A percentile compares a stretch with the other conserved stretches of the same genome.
Evolutionary conservation across 2,888 invertebrate genomes (phyloP).

Genomic region (Stenolophus ochropezus): DNA sequence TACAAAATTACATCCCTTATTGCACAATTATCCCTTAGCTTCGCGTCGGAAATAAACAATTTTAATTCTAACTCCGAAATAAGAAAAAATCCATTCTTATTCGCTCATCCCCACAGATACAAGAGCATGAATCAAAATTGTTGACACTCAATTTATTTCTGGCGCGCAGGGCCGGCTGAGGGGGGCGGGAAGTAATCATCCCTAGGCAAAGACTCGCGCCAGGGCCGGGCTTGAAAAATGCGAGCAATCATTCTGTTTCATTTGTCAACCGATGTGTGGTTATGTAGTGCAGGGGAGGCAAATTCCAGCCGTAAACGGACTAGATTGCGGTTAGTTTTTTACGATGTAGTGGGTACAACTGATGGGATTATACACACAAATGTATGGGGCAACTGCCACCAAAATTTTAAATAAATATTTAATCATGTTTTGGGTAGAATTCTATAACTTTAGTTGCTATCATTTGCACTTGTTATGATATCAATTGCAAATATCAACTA

Average conservation of each 20-base stretch:
- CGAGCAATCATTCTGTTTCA: slow-evolving; percentile 50
- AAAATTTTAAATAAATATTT: too few relatives aligned
- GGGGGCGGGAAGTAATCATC: slow-evolving; percentile 19
- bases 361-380: too few relatives aligned
- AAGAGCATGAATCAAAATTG: slow-evolving; percentile 57
- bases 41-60: not conserved
- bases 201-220: not conserved
- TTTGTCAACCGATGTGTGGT: slow-evolving; percentile 37
- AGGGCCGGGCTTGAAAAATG: slow-evolving; percentile 46
- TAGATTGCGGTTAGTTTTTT: not conserved
- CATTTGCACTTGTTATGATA: too few relatives aligned
- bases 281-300: not conserved
- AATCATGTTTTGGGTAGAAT: too few relatives aligned
- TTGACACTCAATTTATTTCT: slow-evolving; percentile 60
- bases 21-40: not conserved
- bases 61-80: slow-evolving; percentile 19
- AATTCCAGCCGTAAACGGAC: not conserved
- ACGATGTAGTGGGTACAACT: too few relatives aligned
- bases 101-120: slow-evolving; percentile 28
- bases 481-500: too few relatives aligned
- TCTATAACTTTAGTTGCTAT: too few relatives aligned
- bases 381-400: too few relatives aligned
- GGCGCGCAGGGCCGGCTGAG: slow-evolving; percentile 34
- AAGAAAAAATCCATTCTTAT: slow-evolving; percentile 42
- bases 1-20: not conserved